Percentiles rank a stretch among this genome's conserved stretches.
These are phyloP conservation scores for Tuta absoluta DNA, from an alignment of 2,888 invertebrate genomes.

Conservation along the genomic window DNA sequence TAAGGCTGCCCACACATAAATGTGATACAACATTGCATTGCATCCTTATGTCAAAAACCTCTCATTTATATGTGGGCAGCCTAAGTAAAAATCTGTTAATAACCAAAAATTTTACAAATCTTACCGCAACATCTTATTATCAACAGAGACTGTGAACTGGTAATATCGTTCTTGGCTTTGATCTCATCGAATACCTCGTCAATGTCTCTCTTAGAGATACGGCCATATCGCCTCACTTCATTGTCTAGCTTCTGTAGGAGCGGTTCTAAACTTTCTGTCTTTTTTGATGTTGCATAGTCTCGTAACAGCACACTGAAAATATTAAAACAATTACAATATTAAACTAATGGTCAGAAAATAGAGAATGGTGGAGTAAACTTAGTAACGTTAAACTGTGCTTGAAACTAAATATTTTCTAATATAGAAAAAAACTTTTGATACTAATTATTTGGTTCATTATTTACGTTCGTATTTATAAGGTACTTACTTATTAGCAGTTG, in stretches of 20 bases:
- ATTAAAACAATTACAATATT: not conserved
- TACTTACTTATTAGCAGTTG: slow-evolving; percentile 67
- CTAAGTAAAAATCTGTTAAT: too few relatives aligned
- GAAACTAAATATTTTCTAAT: not conserved
- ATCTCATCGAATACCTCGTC: slow-evolving; percentile 90
- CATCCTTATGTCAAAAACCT: too few relatives aligned
- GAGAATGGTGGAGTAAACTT: too few relatives aligned
- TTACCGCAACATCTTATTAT: slow-evolving; percentile 91
- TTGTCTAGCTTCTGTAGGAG: slow-evolving; percentile 84
- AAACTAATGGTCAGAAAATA: too few relatives aligned
- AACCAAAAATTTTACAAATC: slow-evolving; percentile 31
- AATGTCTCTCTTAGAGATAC: slow-evolving; percentile 87
- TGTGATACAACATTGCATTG: too few relatives aligned
- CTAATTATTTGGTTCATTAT: not conserved
- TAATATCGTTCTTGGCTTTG: slow-evolving; percentile 84
- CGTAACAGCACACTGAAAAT: slow-evolving; percentile 80
- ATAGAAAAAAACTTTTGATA: not conserved
- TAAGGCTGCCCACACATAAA: too few relatives aligned
- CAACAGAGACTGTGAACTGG: slow-evolving; percentile 88
- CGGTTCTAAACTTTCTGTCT: slow-evolving; percentile 83
- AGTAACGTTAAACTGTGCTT: not conserved
- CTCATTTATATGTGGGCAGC: too few relatives aligned
- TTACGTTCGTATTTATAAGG: not conserved
- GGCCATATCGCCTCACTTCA: slow-evolving; percentile 86
- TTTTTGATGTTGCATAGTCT: slow-evolving; percentile 78